phyloP scores from a whole-genome alignment of 2,113 vertebrate genomes.

The Meriones unguiculatus region DNA sequence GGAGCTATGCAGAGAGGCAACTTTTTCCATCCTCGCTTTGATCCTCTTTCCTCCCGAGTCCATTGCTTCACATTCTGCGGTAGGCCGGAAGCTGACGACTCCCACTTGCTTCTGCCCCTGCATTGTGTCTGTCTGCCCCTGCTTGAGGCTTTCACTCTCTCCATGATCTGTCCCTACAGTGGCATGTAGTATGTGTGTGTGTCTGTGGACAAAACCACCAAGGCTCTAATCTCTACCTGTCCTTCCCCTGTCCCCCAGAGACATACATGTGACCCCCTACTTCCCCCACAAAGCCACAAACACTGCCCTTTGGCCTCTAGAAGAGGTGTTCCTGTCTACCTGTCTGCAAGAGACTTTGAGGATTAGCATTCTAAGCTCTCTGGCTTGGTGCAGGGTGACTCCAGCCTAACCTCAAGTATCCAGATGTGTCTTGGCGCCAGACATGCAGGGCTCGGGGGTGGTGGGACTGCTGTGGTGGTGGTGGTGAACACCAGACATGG shows the following conservation, averaged over 20 bases:
- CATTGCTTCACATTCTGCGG: conserved; percentile 54
- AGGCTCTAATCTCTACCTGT: not conserved
- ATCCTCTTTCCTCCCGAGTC: conserved; percentile 25
- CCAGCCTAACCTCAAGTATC: not conserved
- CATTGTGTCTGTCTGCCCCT: conserved; percentile 61
- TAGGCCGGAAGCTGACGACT: not conserved
- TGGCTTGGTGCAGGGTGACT: not conserved
- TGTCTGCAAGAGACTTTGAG: not conserved
- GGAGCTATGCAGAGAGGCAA: conserved; percentile 51
- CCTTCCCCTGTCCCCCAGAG: not conserved
- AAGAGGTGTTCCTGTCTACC: not conserved
- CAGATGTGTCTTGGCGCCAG: not conserved
- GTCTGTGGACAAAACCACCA: not conserved
- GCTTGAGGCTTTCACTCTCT: conserved; percentile 69
- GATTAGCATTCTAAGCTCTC: not conserved
- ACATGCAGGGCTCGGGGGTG: not conserved
- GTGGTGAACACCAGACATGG: not conserved
- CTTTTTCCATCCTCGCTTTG: conserved; percentile 31
- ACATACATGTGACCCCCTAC: not conserved
- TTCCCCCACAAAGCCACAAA: not conserved
- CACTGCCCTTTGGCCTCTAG: not conserved
- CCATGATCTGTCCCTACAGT: not conserved
- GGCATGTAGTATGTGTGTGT: not conserved
- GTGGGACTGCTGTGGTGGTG: not conserved
- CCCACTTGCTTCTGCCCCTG: conserved; percentile 17